Conservation (phyloP, 2,797 vertebrate genomes). For the Vespertilio murinus region DNA sequence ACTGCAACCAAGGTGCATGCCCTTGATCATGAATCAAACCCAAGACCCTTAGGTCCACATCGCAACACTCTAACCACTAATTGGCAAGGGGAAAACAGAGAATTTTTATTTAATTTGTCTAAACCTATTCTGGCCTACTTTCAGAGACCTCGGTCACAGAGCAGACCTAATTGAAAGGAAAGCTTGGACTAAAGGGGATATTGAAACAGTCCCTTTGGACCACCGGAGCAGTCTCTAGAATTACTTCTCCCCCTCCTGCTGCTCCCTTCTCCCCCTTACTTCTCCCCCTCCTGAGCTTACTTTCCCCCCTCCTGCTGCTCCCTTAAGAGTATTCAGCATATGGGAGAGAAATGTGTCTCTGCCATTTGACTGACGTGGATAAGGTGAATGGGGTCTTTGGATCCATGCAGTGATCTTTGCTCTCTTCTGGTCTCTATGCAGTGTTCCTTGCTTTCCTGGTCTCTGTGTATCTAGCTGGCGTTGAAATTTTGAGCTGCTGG, state of each 20-base stretch:
- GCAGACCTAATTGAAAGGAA: conserved; percentile 24
- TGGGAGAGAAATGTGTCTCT: neutral
- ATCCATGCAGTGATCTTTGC: neutral
- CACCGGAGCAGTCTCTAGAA: neutral
- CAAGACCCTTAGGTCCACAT: too few species aligned
- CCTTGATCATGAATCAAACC: too few species aligned
- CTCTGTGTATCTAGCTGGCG: neutral
- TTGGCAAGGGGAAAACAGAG: neutral
- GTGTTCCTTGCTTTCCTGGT: neutral
- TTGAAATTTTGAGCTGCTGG: neutral
- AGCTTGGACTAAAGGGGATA: neutral
- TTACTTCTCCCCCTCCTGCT: neutral
- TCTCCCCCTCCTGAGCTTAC: too few species aligned
- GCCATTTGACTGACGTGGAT: neutral
- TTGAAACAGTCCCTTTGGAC: neutral
- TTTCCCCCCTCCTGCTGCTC: neutral
- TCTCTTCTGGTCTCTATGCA: neutral
- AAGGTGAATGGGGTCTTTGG: neutral
- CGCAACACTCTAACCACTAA: too few species aligned
- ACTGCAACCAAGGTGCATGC: too few species aligned
- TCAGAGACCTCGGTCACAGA: neutral
- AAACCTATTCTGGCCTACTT: conserved; percentile 25
- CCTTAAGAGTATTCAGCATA: neutral
- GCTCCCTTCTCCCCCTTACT: too few species aligned
- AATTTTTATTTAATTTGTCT: conserved; percentile 32